These are phyloP conservation scores for Shinisaurus crocodilurus DNA, from an alignment of 2,113 vertebrate genomes.

Conservation along the genomic window DNA sequence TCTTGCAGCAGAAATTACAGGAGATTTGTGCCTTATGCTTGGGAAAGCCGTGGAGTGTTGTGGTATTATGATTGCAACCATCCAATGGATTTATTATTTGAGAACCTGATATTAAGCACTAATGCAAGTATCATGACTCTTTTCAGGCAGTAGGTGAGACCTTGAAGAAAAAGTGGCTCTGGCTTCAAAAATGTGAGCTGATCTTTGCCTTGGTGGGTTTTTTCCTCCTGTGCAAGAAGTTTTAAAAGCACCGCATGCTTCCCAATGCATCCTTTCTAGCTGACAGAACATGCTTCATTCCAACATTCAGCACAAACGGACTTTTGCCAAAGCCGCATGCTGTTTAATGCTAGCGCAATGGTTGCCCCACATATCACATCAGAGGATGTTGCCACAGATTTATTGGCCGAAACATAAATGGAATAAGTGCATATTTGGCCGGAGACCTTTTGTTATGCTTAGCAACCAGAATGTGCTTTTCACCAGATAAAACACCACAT, in stretches of 20 bases:
- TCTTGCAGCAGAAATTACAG: not conserved
- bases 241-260: slow-evolving; percentile 84
- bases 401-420: slow-evolving; percentile 67
- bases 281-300: slow-evolving; percentile 74
- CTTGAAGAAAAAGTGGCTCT: slow-evolving; percentile 90
- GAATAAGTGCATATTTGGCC: slow-evolving; percentile 42
- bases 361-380: slow-evolving; percentile 65
- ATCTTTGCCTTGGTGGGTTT: slow-evolving; percentile 89
- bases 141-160: slow-evolving; percentile 90
- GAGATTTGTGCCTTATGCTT: not conserved
- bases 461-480: slow-evolving; percentile 65
- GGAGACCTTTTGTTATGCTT: slow-evolving; percentile 78
- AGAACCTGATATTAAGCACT: slow-evolving; percentile 71
- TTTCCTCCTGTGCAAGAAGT: slow-evolving; percentile 78
- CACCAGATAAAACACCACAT: slow-evolving; percentile 54
- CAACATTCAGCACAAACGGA: slow-evolving; percentile 79
- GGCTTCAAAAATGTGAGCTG: slow-evolving; percentile 89
- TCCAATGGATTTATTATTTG: slow-evolving; percentile 48
- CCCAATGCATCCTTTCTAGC: slow-evolving; percentile 77
- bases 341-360: slow-evolving; percentile 68
- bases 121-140: slow-evolving; percentile 83
- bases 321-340: slow-evolving; percentile 75
- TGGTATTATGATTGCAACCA: slow-evolving; percentile 28
- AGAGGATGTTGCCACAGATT: slow-evolving; percentile 69
- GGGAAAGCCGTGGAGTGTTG: not conserved